Conservation (phyloP, 2,113 vertebrate genomes). For the Hippoglossus stenolepis region DNA sequence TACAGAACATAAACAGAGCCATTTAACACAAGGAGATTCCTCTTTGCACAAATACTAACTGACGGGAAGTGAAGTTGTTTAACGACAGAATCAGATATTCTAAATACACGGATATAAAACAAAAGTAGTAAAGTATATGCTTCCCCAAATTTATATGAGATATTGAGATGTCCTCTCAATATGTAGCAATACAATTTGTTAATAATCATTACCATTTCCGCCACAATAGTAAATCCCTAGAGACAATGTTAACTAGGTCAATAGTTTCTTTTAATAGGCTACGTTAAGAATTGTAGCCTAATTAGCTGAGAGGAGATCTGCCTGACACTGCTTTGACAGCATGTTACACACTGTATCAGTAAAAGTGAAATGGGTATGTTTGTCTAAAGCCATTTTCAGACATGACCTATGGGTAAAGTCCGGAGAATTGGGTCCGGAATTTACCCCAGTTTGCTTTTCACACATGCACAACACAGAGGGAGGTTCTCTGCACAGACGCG, state of each 20-base stretch:
- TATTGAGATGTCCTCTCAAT: not conserved
- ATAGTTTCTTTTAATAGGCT: conserved; percentile 66
- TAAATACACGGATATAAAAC: not conserved
- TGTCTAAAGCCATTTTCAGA: too few species aligned
- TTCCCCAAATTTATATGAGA: not conserved
- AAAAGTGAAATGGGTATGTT: not conserved
- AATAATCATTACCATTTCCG: conserved; percentile 33
- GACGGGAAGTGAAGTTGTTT: conserved; percentile 12
- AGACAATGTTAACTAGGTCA: conserved; percentile 73
- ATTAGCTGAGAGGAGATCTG: conserved; percentile 56
- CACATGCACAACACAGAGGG: too few species aligned
- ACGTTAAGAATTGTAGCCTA: conserved; percentile 62
- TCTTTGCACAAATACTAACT: conserved; percentile 26
- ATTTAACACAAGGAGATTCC: not conserved
- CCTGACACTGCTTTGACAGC: conserved; percentile 15
- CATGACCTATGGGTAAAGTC: too few species aligned
- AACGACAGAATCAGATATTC: not conserved
- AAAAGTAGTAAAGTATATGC: not conserved
- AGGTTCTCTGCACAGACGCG: too few species aligned
- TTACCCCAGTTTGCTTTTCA: too few species aligned
- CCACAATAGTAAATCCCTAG: conserved; percentile 52
- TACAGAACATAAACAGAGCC: not conserved
- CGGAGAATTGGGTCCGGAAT: too few species aligned
- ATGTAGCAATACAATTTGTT: conserved; percentile 22
- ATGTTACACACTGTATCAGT: not conserved